These are phyloP conservation scores for Haemorhous mexicanus DNA, from an alignment of 2,113 vertebrate species.

Conservation along the genomic window DNA sequence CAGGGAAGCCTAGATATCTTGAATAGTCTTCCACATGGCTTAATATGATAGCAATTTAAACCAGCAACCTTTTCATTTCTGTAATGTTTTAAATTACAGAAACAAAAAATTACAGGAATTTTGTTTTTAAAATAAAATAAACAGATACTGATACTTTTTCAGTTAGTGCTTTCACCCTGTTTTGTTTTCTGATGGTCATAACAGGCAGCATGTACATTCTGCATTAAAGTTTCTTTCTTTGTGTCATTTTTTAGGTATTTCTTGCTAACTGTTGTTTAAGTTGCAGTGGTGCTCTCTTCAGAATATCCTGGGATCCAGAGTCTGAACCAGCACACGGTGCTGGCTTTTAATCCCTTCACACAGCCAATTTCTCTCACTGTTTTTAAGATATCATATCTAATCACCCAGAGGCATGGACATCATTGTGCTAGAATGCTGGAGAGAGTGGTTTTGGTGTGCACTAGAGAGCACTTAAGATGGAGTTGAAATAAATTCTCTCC, in stretches of 20 bases:
- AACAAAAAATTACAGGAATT: background rate
- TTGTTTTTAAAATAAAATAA: background rate
- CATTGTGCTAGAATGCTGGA: background rate
- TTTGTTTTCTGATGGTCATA: background rate
- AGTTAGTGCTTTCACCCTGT: background rate
- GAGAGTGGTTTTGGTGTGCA: background rate
- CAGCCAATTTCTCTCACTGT: background rate
- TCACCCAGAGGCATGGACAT: background rate
- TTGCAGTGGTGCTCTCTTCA: background rate
- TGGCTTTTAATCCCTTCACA: background rate
- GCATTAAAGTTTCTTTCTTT: background rate
- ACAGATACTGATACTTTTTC: background rate
- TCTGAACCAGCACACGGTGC: background rate
- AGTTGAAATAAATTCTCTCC: background rate
- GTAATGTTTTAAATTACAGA: background rate
- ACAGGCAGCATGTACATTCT: background rate
- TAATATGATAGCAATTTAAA: background rate
- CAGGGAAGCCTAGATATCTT: background rate
- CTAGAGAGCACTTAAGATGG: background rate
- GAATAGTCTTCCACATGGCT: background rate
- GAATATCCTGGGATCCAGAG: background rate
- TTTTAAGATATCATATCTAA: background rate
- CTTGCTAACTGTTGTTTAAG: background rate
- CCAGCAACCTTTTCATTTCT: background rate
- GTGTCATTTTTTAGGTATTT: background rate